Conservation (phyloP, 2,113 vertebrate genomes). For the Chaetura pelagica region DNA sequence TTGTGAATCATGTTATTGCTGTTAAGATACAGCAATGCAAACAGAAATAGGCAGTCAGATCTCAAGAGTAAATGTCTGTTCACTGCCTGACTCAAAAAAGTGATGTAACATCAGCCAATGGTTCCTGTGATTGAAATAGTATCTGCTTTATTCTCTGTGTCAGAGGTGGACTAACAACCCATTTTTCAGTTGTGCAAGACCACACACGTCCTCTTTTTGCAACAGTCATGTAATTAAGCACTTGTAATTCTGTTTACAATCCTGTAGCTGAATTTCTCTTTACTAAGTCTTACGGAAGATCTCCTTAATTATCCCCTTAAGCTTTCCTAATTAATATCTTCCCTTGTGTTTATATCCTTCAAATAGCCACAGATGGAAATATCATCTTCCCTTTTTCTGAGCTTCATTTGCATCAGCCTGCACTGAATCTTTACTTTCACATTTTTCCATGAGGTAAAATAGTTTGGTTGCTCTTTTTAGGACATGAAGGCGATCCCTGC, state of each 20-base stretch:
- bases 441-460: background rate
- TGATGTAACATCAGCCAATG: background rate
- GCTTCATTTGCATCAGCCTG: background rate
- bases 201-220: background rate
- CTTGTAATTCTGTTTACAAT: background rate
- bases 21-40: background rate
- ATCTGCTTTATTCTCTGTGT: background rate
- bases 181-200: background rate
- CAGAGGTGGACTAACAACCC: background rate
- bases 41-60: background rate
- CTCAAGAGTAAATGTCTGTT: background rate
- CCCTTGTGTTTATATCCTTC: background rate
- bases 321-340: background rate
- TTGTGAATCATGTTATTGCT: background rate
- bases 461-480: slow-evolving; percentile 67
- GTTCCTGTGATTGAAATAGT: background rate
- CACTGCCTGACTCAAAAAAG: background rate
- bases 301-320: background rate
- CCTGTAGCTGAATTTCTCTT: background rate
- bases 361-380: background rate
- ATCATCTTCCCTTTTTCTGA: background rate
- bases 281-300: background rate
- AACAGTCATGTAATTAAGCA: background rate
- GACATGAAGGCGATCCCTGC: slow-evolving; percentile 91
- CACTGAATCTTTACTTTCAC: background rate